Base-by-base conservation (phyloP, 2,113 vertebrate genomes). In the Corydoras maculifer region DNA sequence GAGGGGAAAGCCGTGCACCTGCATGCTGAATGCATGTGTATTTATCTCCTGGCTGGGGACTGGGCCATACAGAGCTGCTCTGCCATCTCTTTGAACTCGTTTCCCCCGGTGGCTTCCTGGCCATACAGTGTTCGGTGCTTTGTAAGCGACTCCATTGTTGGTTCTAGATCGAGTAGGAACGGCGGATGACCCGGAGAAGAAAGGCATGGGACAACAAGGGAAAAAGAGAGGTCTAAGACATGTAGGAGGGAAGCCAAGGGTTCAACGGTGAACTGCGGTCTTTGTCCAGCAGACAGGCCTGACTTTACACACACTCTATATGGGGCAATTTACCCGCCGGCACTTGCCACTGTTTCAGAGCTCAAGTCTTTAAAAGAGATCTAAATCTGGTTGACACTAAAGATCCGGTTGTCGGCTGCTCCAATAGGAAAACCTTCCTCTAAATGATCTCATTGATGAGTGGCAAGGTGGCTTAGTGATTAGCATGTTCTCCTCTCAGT, bases 141-240 rank as follows among this genome's bases (percentile, higher is more conserved):
- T 89, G 88, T 90, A 89, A 91, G 88, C 88, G 88, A 91, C 81
- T 91, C 89, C 84, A 89, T 88, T 88, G 86, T 90, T 77, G 68
- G 86, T 76, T 82, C 81, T 82, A 82, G 86, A 87, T 84, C 85
- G 86, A 86, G 84, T 84, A 86, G 79, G 85, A 87, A 83, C 81
- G 82, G 82, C 78, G 80, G 78, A 78, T 82, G 81, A 82, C 84
- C 85, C 69, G 78, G 48, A 58, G 57, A 78, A 63, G 64, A 75
- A 80, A 79, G 62, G 72, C 48, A 43, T 54, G 31, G 69, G 76
- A 73, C 77, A 78, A 77, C 68, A 59, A 69, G 9, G 59, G 62
- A 30, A 60, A 51, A 49, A 43, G 29, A 51, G 12, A 80, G 86
- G 86, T 83, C 82, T 86, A 82, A 85, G 80, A 85, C 85, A 84